Percentiles rank a stretch among this genome's conserved stretches.
Evolutionary conservation across 2,113 vertebrate species (phyloP).

Genomic region (Anhinga rufa): DNA sequence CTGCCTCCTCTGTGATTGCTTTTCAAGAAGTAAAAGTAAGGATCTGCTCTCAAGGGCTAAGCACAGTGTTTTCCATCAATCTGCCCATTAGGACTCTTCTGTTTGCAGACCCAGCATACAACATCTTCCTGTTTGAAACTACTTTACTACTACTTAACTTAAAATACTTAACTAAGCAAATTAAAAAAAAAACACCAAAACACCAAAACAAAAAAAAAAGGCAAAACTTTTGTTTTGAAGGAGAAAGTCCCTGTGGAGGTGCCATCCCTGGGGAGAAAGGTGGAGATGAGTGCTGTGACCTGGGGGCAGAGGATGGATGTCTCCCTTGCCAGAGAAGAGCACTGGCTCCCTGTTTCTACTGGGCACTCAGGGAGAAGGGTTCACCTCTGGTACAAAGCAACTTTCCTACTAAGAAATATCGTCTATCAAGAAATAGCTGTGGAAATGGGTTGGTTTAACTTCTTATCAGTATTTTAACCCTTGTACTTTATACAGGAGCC

Average conservation of each 20-base stretch:
- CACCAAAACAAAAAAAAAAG: too few species aligned
- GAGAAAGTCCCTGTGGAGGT: background rate
- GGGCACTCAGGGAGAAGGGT: background rate
- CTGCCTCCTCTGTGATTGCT: background rate
- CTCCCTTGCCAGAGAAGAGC: background rate
- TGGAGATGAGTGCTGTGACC: background rate
- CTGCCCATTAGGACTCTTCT: background rate
- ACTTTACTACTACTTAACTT: background rate
- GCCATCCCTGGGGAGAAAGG: background rate
- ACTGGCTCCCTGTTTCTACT: background rate
- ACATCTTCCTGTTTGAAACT: background rate
- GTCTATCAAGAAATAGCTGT: background rate
- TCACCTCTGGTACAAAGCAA: background rate
- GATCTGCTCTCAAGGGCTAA: background rate
- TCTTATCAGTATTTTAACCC: background rate
- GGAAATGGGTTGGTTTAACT: background rate
- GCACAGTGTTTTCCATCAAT: background rate
- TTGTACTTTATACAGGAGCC: background rate
- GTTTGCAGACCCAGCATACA: background rate
- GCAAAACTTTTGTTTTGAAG: too few species aligned
- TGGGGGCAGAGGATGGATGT: background rate
- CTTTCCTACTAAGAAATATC: background rate
- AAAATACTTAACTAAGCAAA: too few species aligned
- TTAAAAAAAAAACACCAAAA: background rate
- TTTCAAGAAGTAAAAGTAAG: background rate